These are phyloP conservation scores for Lasioglossum morio DNA, from an alignment of 2,888 invertebrate species.

Conservation along the genomic window DNA sequence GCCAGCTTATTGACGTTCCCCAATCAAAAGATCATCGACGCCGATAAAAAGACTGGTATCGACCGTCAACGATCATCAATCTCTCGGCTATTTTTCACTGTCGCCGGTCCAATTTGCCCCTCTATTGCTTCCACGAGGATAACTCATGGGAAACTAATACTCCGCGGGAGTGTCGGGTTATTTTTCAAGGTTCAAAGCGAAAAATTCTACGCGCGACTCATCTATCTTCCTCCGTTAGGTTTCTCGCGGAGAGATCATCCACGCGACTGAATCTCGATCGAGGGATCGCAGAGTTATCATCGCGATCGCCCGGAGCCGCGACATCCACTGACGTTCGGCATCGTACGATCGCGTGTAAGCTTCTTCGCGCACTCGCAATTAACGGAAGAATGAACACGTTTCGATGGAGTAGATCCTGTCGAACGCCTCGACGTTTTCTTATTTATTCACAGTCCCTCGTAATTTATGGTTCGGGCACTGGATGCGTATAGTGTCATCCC, in stretches of 20 bases:
- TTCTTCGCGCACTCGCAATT: neutral
- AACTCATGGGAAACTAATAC: slow-evolving; percentile 22
- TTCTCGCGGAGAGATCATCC: neutral
- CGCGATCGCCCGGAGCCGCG: neutral
- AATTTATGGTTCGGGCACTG: neutral
- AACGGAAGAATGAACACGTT: slow-evolving; percentile 3
- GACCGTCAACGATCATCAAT: slow-evolving; percentile 7
- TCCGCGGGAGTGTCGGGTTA: neutral
- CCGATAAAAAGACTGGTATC: neutral
- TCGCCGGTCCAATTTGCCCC: slow-evolving; percentile 23
- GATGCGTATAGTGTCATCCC: neutral
- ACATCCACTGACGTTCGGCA: neutral
- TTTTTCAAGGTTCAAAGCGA: neutral
- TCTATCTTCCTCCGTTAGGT: slow-evolving; percentile 14
- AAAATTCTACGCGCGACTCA: slow-evolving; percentile 1
- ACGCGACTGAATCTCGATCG: slow-evolving; percentile 14
- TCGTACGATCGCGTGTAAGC: neutral
- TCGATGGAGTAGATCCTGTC: neutral
- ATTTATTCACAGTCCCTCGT: neutral
- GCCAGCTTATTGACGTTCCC: neutral
- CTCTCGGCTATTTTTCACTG: slow-evolving; percentile 6
- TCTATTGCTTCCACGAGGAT: neutral
- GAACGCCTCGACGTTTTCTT: neutral
- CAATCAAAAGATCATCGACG: neutral
- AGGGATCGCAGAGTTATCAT: neutral